A percentile compares a stretch with the other conserved stretches of the same genome.
Evolutionary conservation across 2,797 vertebrate species (phyloP).

Genomic region (Stomatorhinus walkeri): DNA sequence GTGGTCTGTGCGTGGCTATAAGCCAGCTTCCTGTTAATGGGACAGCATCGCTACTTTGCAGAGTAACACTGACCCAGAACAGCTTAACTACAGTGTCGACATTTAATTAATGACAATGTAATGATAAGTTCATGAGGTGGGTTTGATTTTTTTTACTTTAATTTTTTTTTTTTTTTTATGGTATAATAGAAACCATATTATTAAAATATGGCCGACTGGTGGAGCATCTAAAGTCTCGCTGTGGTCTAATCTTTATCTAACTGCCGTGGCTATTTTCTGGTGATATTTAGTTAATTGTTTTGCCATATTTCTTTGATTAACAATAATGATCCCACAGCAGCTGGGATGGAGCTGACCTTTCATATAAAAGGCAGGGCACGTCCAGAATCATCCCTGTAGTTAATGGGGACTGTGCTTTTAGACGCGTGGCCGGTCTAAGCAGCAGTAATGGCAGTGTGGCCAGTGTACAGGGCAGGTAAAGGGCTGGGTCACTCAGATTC

Average conservation of each 20-base stretch:
- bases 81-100: neutral
- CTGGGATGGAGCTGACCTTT: neutral
- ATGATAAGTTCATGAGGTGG: neutral
- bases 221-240: neutral
- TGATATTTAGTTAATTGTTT: constrained; percentile 6
- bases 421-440: neutral
- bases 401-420: neutral
- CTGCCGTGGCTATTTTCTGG: neutral
- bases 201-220: neutral
- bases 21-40: neutral
- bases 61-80: neutral
- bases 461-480: neutral
- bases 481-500: neutral
- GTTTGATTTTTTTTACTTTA: neutral
- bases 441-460: neutral
- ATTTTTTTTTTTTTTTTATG: neutral
- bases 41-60: neutral
- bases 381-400: neutral
- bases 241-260: neutral
- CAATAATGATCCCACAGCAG: neutral
- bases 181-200: neutral
- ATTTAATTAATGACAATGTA: neutral
- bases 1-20: neutral
- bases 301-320: constrained; percentile 6
- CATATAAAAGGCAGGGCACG: neutral